Conservation (phyloP, 2,888 invertebrate species). For the Galerucella nymphaeae region DNA sequence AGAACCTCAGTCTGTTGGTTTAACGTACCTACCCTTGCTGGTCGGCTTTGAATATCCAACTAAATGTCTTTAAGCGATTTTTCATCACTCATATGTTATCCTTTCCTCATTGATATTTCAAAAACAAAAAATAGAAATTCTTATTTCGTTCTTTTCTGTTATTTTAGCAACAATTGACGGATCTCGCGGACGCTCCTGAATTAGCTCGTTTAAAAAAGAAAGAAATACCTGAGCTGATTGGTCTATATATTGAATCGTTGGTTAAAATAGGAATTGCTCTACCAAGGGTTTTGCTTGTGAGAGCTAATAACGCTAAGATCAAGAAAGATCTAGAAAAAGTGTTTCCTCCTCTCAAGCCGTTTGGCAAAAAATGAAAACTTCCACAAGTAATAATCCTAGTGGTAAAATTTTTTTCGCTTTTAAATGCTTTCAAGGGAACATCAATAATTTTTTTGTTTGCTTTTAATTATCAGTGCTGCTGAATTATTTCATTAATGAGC, state of each 20-base stretch:
- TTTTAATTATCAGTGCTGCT: too few relatives aligned
- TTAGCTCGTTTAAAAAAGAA: conserved; percentile 2
- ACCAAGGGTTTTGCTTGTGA: background rate
- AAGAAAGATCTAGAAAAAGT: background rate
- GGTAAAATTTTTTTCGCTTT: too few relatives aligned
- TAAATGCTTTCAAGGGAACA: too few relatives aligned
- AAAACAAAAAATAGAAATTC: background rate
- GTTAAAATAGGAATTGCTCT: background rate
- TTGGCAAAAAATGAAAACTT: too few relatives aligned
- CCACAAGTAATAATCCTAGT: too few relatives aligned
- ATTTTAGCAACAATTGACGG: conserved; percentile 1
- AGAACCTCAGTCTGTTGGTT: too few relatives aligned
- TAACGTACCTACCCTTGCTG: too few relatives aligned
- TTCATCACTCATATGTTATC: too few relatives aligned
- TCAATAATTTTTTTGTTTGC: too few relatives aligned
- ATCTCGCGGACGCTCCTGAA: background rate
- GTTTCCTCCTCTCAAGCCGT: background rate
- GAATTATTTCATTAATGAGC: too few relatives aligned
- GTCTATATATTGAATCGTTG: background rate
- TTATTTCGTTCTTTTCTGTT: background rate
- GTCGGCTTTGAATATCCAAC: too few relatives aligned
- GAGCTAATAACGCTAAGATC: background rate
- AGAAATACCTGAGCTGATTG: conserved; percentile 1
- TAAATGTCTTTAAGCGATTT: too few relatives aligned
- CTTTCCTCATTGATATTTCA: background rate